phyloP scores from a whole-genome alignment of 2,888 invertebrate species.

The Pogonocherus hispidulus region DNA sequence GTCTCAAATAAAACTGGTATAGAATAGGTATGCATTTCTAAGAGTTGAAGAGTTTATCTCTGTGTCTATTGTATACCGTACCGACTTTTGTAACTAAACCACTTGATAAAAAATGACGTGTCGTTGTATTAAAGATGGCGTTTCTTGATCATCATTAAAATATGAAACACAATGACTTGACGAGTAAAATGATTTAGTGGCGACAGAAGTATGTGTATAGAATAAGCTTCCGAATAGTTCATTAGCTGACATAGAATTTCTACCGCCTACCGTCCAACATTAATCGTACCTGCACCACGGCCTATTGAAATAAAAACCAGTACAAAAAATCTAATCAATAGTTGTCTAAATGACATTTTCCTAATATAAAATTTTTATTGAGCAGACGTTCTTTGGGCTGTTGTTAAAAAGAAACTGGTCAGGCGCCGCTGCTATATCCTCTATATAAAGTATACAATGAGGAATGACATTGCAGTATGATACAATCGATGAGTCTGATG shows the following conservation, averaged over 20 bases:
- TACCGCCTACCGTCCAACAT: slow-evolving; percentile 43
- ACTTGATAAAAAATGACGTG: slow-evolving; percentile 17
- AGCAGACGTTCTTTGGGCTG: slow-evolving; percentile 50
- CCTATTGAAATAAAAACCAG: slow-evolving; percentile 40
- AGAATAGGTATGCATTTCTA: background rate
- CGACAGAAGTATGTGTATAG: slow-evolving; percentile 53
- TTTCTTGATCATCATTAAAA: slow-evolving; percentile 39
- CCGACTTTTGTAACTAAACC: slow-evolving; percentile 13
- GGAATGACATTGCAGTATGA: slow-evolving; percentile 63
- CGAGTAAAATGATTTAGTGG: slow-evolving; percentile 55
- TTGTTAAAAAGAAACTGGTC: slow-evolving; percentile 51
- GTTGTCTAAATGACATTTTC: slow-evolving; percentile 51
- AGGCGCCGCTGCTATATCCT: slow-evolving; percentile 52
- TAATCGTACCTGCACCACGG: slow-evolving; percentile 42
- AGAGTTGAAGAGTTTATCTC: background rate
- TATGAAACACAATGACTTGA: slow-evolving; percentile 47
- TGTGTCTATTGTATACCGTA: background rate
- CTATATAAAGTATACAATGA: slow-evolving; percentile 54
- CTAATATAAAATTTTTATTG: slow-evolving; percentile 52
- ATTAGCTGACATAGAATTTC: slow-evolving; percentile 49
- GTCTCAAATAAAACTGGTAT: too few species aligned
- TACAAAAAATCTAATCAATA: slow-evolving; percentile 44
- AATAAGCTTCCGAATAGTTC: slow-evolving; percentile 57
- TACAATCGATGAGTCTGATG: slow-evolving; percentile 59
- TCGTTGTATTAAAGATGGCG: slow-evolving; percentile 24